A percentile compares a stretch with the other conserved stretches of the same genome.
These are phyloP conservation scores for Chrysolina oricalcia DNA, from an alignment of 2,888 invertebrate genomes.

Conservation along the genomic window DNA sequence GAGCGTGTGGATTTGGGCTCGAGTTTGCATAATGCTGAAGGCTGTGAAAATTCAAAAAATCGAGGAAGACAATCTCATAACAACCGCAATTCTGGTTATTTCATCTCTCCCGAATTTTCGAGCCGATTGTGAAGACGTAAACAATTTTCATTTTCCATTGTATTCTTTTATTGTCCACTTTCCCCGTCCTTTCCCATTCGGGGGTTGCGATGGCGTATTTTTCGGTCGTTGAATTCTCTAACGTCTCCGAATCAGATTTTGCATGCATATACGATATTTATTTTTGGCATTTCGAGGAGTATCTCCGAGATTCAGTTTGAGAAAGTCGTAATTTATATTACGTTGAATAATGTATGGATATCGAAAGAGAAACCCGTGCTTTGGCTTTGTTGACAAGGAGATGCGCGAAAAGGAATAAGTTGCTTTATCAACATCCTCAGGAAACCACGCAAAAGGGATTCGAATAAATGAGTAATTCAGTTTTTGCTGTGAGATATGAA, in stretches of 20 bases:
- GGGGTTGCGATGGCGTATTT: conserved; percentile 49
- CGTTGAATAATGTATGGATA: conserved; percentile 5
- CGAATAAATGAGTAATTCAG: too few species aligned
- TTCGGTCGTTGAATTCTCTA: conserved; percentile 51
- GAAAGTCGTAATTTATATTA: conserved; percentile 2
- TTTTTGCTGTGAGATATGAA: too few species aligned
- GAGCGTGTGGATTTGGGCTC: neutral
- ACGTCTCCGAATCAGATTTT: conserved; percentile 45
- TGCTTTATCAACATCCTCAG: too few species aligned
- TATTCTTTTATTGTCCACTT: conserved; percentile 54
- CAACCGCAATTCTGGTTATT: neutral
- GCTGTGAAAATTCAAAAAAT: conserved; percentile 39
- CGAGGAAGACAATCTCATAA: conserved; percentile 37
- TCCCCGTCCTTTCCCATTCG: conserved; percentile 44
- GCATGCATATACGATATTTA: conserved; percentile 34
- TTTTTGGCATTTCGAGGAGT: neutral
- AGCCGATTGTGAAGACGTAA: conserved; percentile 53
- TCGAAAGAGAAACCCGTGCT: neutral
- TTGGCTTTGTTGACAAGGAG: neutral
- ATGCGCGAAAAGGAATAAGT: neutral
- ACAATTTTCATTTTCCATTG: conserved; percentile 58
- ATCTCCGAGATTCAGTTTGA: conserved; percentile 7
- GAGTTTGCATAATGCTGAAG: conserved; percentile 45
- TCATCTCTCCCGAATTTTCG: neutral
- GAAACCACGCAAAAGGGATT: too few species aligned